These are phyloP conservation scores for Albula goreensis DNA, from an alignment of 2,113 vertebrate species.

Conservation along the genomic window DNA sequence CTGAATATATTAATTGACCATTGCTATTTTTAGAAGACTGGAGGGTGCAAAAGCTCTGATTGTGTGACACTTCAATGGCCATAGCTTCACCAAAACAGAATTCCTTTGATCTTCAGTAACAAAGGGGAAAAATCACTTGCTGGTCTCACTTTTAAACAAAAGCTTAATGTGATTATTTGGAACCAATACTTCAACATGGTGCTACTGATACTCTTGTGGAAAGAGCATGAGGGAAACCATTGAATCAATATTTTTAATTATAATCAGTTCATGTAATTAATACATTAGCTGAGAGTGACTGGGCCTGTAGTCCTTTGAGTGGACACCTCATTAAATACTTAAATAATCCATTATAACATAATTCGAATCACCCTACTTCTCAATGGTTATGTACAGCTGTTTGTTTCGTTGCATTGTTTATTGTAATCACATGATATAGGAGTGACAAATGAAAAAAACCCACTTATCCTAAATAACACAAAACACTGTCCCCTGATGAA, in stretches of 20 bases:
- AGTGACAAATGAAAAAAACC: not conserved
- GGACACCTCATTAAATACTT: not conserved
- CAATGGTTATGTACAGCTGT: not conserved
- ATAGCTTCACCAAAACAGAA: not conserved
- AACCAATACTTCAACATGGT: not conserved
- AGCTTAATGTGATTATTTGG: not conserved
- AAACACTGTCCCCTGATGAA: not conserved
- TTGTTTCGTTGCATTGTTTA: not conserved
- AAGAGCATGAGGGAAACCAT: not conserved
- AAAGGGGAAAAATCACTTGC: not conserved
- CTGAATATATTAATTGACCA: not conserved
- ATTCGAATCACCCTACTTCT: not conserved
- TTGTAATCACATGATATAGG: not conserved
- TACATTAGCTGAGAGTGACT: not conserved
- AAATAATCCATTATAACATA: not conserved
- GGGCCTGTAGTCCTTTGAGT: not conserved
- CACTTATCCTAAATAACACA: not conserved
- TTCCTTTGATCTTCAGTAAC: not conserved
- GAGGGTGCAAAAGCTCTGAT: not conserved
- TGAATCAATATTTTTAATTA: not conserved
- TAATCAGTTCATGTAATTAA: not conserved
- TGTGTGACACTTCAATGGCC: not conserved
- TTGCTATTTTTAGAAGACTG: not conserved
- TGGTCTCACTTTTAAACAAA: not conserved
- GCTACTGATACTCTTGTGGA: not conserved